Evolutionary conservation across 1,140 invertebrate species (phyloP).

Genomic region (Riptortus pedestris): DNA sequence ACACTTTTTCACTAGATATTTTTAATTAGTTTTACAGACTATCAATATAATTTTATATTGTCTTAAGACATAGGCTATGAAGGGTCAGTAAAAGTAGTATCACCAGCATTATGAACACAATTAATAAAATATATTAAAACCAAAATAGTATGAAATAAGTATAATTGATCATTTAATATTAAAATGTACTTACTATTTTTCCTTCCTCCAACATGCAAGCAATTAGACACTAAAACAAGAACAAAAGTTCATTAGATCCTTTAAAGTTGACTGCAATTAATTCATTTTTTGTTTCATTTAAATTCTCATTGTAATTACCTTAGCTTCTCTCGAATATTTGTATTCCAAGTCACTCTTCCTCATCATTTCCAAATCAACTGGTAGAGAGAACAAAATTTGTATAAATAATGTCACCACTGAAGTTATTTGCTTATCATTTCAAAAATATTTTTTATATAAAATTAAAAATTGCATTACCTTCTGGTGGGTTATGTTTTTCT

Average conservation of each 20-base stretch:
- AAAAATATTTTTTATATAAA: not conserved
- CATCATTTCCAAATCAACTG: not conserved
- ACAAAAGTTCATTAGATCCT: not conserved
- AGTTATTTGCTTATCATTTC: not conserved
- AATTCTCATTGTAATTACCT: too few species aligned
- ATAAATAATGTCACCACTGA: not conserved
- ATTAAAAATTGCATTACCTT: too few species aligned
- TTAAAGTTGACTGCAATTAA: too few species aligned
- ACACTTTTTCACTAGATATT: too few species aligned
- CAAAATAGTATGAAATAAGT: not conserved
- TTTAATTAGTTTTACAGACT: too few species aligned
- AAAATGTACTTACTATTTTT: conserved; percentile 20
- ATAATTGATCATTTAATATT: not conserved
- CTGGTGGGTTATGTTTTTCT: not conserved
- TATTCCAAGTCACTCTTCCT: not conserved
- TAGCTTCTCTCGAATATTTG: not conserved
- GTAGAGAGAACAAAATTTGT: not conserved
- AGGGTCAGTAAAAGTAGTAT: too few species aligned
- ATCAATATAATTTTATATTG: too few species aligned
- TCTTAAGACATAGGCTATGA: too few species aligned
- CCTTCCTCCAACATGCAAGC: conserved; percentile 25
- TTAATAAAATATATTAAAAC: not conserved
- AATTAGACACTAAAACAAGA: conserved; percentile 25
- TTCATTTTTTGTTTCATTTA: too few species aligned
- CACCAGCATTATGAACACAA: too few species aligned